phyloP scores from a whole-genome alignment of 2,888 invertebrate genomes.

The Nymphalis polychloros region DNA sequence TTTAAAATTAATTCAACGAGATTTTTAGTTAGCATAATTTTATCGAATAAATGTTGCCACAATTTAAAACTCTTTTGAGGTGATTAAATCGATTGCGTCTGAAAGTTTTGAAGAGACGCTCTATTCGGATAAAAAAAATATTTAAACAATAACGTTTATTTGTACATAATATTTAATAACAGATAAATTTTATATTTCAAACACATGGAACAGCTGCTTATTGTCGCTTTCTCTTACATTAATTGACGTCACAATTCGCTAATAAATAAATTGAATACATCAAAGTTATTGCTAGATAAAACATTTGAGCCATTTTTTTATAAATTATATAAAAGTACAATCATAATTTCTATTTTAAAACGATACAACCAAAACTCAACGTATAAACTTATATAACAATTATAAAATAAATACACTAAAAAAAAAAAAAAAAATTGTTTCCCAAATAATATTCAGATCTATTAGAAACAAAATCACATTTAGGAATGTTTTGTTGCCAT shows the following conservation, averaged over 20 bases:
- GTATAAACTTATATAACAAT: constrained; percentile 12
- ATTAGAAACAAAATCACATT: constrained; percentile 28
- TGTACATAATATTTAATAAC: constrained; percentile 23
- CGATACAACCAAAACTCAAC: constrained; percentile 10
- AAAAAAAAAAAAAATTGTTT: constrained; percentile 15
- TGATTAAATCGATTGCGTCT: too few relatives aligned
- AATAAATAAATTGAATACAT: constrained; percentile 23
- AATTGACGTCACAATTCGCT: constrained; percentile 27
- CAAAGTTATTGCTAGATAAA: constrained; percentile 20
- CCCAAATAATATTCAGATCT: constrained; percentile 30
- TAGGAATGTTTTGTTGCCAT: constrained; percentile 33
- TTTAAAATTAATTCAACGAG: too few relatives aligned
- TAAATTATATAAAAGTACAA: constrained; percentile 8
- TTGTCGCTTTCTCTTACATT: constrained; percentile 32
- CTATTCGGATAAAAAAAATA: constrained; percentile 5
- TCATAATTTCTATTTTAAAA: constrained; percentile 10
- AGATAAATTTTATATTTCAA: constrained; percentile 23
- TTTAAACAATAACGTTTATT: constrained; percentile 27
- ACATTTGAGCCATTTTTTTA: constrained; percentile 15
- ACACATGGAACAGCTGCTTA: constrained; percentile 29
- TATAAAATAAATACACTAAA: constrained; percentile 12
- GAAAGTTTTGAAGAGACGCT: too few relatives aligned
- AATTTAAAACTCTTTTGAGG: too few relatives aligned
- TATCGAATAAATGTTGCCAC: too few relatives aligned
- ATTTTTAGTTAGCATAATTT: too few relatives aligned